Conservation (phyloP, 2,113 vertebrate species). For the Bucco capensis region DNA sequence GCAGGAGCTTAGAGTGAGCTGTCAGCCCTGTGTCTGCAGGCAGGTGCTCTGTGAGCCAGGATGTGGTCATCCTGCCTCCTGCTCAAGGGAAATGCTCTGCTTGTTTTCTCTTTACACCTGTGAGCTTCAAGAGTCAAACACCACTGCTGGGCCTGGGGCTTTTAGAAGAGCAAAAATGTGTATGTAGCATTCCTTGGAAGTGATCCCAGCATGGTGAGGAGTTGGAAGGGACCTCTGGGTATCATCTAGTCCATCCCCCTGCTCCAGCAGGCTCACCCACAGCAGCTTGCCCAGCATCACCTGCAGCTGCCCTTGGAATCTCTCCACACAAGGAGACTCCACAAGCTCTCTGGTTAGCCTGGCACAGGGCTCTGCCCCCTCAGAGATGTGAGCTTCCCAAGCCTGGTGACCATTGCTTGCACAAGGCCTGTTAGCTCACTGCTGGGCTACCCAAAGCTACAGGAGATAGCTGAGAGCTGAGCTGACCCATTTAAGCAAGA, state of each 20-base stretch:
- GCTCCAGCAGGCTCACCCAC: no score
- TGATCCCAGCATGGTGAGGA: no score
- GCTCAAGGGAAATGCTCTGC: background rate
- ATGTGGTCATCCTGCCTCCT: background rate
- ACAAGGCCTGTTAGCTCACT: background rate
- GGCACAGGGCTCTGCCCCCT: no score
- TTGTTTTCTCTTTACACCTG: background rate
- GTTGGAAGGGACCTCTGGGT: no score
- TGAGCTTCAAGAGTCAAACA: background rate
- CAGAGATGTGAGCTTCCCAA: background rate
- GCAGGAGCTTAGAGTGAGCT: background rate
- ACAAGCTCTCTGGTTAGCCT: no score
- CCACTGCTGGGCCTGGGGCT: background rate
- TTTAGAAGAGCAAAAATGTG: no score
- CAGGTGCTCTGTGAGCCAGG: background rate
- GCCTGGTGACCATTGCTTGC: background rate
- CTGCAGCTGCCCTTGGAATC: no score
- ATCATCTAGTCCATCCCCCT: no score
- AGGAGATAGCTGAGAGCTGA: background rate
- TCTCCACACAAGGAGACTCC: no score
- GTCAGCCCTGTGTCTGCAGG: background rate
- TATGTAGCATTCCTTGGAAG: background rate
- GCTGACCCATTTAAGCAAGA: background rate
- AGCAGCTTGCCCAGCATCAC: no score
- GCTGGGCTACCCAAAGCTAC: background rate